Evolutionary conservation across 2,797 vertebrate genomes (phyloP).

Genomic region (Alauda arvensis): DNA sequence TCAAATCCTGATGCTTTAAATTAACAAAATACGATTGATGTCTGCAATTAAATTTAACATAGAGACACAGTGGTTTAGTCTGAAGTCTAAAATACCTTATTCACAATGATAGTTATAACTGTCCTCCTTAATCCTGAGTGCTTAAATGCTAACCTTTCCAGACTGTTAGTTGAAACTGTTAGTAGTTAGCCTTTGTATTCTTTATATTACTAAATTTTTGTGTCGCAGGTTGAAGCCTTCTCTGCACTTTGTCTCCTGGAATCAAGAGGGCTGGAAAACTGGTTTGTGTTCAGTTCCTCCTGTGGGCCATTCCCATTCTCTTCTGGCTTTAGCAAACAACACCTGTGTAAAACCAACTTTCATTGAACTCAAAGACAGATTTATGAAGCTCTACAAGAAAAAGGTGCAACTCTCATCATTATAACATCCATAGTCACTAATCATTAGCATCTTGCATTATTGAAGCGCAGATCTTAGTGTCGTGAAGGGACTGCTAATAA

Average conservation of each 20-base stretch:
- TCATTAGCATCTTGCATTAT: not conserved
- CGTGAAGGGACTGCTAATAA: not conserved
- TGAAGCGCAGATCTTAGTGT: not conserved
- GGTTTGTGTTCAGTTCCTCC: constrained; percentile 91
- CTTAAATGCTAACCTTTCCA: not conserved
- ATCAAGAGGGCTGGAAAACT: constrained; percentile 97
- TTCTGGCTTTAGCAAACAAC: constrained; percentile 93
- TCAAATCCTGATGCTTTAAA: not conserved
- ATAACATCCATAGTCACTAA: not conserved
- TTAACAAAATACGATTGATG: not conserved
- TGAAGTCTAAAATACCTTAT: not conserved
- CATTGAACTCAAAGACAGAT: constrained; percentile 81
- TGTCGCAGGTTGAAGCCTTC: constrained; percentile 82
- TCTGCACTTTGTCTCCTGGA: constrained; percentile 92
- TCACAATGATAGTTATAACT: not conserved
- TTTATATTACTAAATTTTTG: not conserved
- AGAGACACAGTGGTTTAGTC: not conserved
- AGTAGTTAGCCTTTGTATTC: not conserved
- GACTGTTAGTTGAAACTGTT: not conserved
- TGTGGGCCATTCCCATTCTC: constrained; percentile 87
- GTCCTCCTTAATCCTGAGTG: not conserved
- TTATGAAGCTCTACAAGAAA: constrained; percentile 88
- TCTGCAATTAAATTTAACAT: not conserved
- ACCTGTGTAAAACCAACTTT: constrained; percentile 90
- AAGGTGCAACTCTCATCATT: constrained; percentile 73